Conservation (phyloP, 1,140 invertebrate species). For the Bombus haemorrhoidalis region DNA sequence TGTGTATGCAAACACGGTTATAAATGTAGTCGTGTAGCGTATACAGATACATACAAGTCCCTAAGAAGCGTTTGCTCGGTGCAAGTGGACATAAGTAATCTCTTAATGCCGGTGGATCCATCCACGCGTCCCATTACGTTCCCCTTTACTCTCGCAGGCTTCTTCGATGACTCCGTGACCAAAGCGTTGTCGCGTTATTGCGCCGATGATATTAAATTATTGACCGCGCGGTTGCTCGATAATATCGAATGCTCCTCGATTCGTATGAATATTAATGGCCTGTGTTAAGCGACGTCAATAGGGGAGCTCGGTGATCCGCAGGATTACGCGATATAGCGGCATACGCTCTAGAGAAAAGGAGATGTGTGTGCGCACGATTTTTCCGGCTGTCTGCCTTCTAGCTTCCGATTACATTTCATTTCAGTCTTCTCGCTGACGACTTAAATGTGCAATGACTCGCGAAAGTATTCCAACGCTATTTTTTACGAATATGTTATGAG, state of each 20-base stretch:
- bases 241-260: slow-evolving; percentile 55
- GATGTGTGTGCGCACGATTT: not conserved
- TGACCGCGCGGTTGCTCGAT: slow-evolving; percentile 48
- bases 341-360: not conserved
- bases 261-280: slow-evolving; percentile 64
- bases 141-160: not conserved
- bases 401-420: not conserved
- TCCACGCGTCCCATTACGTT: slow-evolving; percentile 11
- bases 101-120: slow-evolving; percentile 38
- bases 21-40: not conserved
- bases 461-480: not conserved
- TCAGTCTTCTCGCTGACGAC: too few species aligned
- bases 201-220: slow-evolving; percentile 60
- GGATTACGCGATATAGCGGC: slow-evolving; percentile 49
- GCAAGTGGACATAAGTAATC: slow-evolving; percentile 51
- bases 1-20: not conserved
- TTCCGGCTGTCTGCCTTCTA: not conserved
- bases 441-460: not conserved
- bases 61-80: not conserved
- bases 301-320: slow-evolving; percentile 8
- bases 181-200: slow-evolving; percentile 42
- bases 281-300: slow-evolving; percentile 32
- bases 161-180: slow-evolving; percentile 21
- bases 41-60: not conserved
- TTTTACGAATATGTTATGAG: too few species aligned